Evolutionary conservation across 2,888 invertebrate genomes (phyloP).

Genomic region (Eumerus sabulonum): DNA sequence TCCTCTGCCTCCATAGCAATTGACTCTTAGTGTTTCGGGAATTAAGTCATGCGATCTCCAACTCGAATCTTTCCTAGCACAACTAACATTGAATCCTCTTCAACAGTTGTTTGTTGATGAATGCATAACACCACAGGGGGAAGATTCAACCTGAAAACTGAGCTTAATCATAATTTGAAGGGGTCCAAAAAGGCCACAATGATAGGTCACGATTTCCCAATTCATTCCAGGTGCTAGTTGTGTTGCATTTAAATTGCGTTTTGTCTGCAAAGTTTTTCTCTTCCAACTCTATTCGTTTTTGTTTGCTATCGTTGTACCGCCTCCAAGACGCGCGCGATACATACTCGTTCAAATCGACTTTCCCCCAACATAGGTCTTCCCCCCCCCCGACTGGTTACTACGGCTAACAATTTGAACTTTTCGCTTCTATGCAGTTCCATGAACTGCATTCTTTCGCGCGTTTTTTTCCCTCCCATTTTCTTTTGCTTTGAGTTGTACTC

Average conservation of each 20-base stretch:
- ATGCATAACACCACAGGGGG: no score
- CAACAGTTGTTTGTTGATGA: no score
- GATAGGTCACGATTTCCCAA: slow-evolving; percentile 65
- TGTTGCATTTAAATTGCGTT: slow-evolving; percentile 60
- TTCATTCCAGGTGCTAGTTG: slow-evolving; percentile 61
- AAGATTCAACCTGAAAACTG: not conserved
- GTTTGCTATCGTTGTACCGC: slow-evolving; percentile 34
- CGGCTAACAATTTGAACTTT: slow-evolving; percentile 4
- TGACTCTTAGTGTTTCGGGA: no score
- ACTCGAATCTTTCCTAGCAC: not conserved
- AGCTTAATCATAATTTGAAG: not conserved
- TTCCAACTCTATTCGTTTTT: slow-evolving; percentile 3
- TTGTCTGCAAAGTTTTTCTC: slow-evolving; percentile 59
- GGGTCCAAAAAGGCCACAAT: slow-evolving; percentile 31
- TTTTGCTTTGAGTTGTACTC: not conserved
- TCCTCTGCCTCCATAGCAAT: no score
- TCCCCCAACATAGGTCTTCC: slow-evolving; percentile 43
- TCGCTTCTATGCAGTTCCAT: slow-evolving; percentile 4
- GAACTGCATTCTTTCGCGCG: slow-evolving; percentile 42
- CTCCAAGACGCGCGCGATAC: slow-evolving; percentile 16
- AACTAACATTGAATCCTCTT: no score
- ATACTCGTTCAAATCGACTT: slow-evolving; percentile 17
- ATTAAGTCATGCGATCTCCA: no score
- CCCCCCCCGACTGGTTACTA: slow-evolving; percentile 21
- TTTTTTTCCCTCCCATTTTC: slow-evolving; percentile 9